These are phyloP conservation scores for Hypolimnas misippus DNA, from an alignment of 2,888 invertebrate genomes.

Conservation along the genomic window DNA sequence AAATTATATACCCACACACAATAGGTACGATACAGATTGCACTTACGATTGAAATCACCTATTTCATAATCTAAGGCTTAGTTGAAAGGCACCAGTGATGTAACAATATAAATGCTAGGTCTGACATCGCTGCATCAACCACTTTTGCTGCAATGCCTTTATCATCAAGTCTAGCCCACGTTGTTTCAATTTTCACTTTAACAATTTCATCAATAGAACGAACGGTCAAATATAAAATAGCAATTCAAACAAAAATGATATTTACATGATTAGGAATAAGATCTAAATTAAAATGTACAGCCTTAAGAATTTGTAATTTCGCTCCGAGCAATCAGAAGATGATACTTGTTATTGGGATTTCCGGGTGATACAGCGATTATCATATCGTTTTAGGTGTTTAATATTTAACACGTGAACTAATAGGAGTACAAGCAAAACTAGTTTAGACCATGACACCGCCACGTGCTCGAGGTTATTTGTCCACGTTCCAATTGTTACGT, in stretches of 20 bases:
- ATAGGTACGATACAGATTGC: background rate
- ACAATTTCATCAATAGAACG: background rate
- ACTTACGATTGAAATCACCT: slow-evolving; percentile 25
- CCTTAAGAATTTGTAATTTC: background rate
- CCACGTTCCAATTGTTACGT: slow-evolving; percentile 49
- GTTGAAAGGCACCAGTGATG: slow-evolving; percentile 42
- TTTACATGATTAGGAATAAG: background rate
- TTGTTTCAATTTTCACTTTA: slow-evolving; percentile 18
- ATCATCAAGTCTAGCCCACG: slow-evolving; percentile 19
- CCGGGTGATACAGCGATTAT: slow-evolving; percentile 48
- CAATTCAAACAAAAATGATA: background rate
- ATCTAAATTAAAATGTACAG: background rate
- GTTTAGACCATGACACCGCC: slow-evolving; percentile 47
- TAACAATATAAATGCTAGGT: slow-evolving; percentile 39
- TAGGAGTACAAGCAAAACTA: slow-evolving; percentile 47
- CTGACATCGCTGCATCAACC: slow-evolving; percentile 37
- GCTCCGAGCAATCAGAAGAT: background rate
- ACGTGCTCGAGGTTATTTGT: slow-evolving; percentile 50
- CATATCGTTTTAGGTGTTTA: slow-evolving; percentile 35
- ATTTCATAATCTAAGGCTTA: slow-evolving; percentile 45
- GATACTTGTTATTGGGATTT: slow-evolving; percentile 24
- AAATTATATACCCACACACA: background rate
- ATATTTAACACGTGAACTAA: slow-evolving; percentile 38
- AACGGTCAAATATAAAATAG: background rate
- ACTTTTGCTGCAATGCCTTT: slow-evolving; percentile 35